A percentile compares a stretch with the other conserved stretches of the same genome.
These are phyloP conservation scores for Florisuga fusca DNA, from an alignment of 2,797 vertebrate species.

Conservation along the genomic window DNA sequence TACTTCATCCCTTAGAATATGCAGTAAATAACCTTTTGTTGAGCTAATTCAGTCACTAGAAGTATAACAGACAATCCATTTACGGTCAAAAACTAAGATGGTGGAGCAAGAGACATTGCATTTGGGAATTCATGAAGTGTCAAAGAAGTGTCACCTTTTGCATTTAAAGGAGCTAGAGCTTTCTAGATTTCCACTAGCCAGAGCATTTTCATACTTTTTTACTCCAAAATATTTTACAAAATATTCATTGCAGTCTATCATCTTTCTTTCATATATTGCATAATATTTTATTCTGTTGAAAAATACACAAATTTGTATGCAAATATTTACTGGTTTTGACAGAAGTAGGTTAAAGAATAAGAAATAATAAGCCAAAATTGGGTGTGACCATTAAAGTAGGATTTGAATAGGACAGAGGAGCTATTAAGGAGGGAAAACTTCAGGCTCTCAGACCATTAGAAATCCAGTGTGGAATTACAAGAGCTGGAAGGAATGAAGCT, in stretches of 20 bases:
- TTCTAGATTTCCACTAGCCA: not conserved
- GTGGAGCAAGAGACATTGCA: not conserved
- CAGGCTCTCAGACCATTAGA: not conserved
- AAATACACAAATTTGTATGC: not conserved
- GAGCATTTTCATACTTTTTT: not conserved
- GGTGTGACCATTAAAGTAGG: not conserved
- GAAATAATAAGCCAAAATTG: conserved; percentile 26
- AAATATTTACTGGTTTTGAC: not conserved
- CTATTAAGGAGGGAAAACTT: not conserved
- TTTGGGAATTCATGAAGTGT: not conserved
- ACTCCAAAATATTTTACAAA: not conserved
- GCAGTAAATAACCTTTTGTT: not conserved
- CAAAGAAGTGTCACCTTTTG: not conserved
- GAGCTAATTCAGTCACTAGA: not conserved
- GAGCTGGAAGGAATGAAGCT: not conserved
- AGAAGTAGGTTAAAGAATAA: not conserved
- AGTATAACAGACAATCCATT: not conserved
- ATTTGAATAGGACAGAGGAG: not conserved
- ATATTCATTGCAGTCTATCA: not conserved
- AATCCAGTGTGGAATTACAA: not conserved
- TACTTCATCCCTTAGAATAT: not conserved
- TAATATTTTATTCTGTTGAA: not conserved
- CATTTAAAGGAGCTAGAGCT: not conserved
- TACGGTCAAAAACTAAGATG: too few relatives aligned
- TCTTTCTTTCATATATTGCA: not conserved